A percentile compares a stretch with the other conserved stretches of the same genome.
These are phyloP conservation scores for Bujurquina vittata DNA, from an alignment of 2,113 vertebrate species.

Conservation along the genomic window DNA sequence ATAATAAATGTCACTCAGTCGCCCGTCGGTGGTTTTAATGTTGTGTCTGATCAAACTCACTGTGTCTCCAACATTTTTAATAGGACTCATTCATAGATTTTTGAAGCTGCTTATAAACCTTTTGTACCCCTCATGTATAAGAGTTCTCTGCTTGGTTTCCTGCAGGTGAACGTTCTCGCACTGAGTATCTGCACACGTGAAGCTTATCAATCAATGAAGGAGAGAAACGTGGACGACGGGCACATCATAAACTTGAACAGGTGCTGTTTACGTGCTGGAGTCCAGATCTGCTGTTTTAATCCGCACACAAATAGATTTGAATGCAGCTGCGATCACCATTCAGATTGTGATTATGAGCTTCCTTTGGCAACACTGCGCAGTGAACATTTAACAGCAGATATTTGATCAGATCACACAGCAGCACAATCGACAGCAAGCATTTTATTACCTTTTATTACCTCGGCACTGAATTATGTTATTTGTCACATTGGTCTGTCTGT, in stretches of 20 bases:
- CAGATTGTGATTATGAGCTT: background rate
- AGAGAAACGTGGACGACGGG: slow-evolving; percentile 88
- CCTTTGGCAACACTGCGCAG: background rate
- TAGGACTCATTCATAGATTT: background rate
- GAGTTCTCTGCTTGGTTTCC: background rate
- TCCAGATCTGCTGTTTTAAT: background rate
- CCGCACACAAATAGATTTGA: background rate
- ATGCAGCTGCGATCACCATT: background rate
- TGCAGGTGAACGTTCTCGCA: slow-evolving; percentile 88
- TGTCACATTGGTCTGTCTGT: too few relatives aligned
- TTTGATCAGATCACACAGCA: background rate
- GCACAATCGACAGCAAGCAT: too few relatives aligned
- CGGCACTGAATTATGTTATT: too few relatives aligned
- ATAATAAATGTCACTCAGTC: too few relatives aligned
- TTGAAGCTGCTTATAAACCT: background rate
- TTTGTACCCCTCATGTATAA: background rate
- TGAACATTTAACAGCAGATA: background rate
- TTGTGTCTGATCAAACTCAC: too few relatives aligned
- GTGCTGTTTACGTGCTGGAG: slow-evolving; percentile 64
- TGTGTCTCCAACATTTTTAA: too few relatives aligned
- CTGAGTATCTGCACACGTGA: slow-evolving; percentile 88
- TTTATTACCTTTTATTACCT: too few relatives aligned
- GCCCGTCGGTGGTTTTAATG: too few relatives aligned
- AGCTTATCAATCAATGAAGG: slow-evolving; percentile 79
- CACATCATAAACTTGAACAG: slow-evolving; percentile 93